Base-by-base conservation (phyloP, 1,140 invertebrate genomes). In the Muscidifurax raptorellus region DNA sequence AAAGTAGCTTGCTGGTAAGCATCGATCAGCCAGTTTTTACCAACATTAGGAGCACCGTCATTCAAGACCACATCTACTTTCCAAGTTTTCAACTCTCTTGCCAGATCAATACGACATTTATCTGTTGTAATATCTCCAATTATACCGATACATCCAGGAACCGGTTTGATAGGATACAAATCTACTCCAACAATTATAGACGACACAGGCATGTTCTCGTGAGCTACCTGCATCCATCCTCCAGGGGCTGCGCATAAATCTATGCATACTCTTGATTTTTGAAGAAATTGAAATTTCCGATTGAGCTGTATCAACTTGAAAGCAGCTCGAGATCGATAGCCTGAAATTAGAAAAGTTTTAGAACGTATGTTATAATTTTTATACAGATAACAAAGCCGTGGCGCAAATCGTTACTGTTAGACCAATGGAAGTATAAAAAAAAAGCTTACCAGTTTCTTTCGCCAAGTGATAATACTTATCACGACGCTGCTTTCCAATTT, bases 141-240 rank as follows among this genome's bases (percentile, higher is more conserved):
- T 6, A 99, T 90, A 83, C 96, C 95, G 59, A 98, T 98, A 88
- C 98, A 98, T 52, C 98, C 98, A 0, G 96, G 95, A 81, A 99
- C 96, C 4, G 97, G 95, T 90, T 97, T 98, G 77, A 99, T 99
- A 0, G 99, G 98, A 87, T 96, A 99, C 87, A 99, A 95, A 95
- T 99, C 99, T 32, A 99, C 96, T 86, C 98, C 98, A 80, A 99
- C 94, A 7, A 99, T 97, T 67, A 99, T 94, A 90, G 98, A 99
- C 0, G 98, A 99, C 0, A 99, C 95, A 0, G 99, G 99, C 97
- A 99, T 99, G 92, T 99, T 98, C 91, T 99, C 96, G 89, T 97
- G 96, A 67, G 98, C 99, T n/a, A 99, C 99, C 94, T 99, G 99
- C 95, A 99, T 98, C 99, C 99, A 99, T 89, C 99, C 99, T 91